Evolutionary conservation across 2,113 vertebrate genomes (phyloP).

Genomic region (Melanocharis versteri): DNA sequence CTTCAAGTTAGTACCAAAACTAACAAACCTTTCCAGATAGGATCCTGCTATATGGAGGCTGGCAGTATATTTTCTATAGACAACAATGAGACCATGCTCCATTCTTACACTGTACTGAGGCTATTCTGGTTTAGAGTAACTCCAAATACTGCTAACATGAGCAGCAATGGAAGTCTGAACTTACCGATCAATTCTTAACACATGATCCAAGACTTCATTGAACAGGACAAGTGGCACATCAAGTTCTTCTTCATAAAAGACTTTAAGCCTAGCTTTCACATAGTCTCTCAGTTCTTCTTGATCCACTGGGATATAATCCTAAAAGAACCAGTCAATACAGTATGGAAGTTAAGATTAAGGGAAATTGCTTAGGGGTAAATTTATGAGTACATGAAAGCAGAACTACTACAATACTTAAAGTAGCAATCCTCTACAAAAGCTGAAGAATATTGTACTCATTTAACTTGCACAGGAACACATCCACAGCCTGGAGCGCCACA

Average conservation of each 20-base stretch:
- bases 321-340: not conserved
- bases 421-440: not conserved
- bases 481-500: not conserved
- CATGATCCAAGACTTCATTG: constrained; percentile 96
- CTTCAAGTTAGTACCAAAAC: not conserved
- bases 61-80: not conserved
- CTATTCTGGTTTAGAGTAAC: not conserved
- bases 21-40: not conserved
- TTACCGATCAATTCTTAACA: constrained; percentile 94
- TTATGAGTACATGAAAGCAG: not conserved
- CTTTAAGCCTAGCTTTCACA: constrained; percentile 96
- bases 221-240: constrained; percentile 97
- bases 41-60: not conserved
- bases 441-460: not conserved
- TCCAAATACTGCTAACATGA: not conserved
- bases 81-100: not conserved
- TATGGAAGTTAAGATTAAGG: not conserved
- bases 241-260: constrained; percentile 97
- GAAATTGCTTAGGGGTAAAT: not conserved
- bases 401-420: not conserved
- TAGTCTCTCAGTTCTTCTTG: constrained; percentile 97
- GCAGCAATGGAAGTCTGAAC: not conserved
- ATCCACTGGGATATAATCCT: constrained; percentile 98
- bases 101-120: not conserved
- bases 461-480: not conserved